phyloP scores from a whole-genome alignment of 2,888 invertebrate genomes.

The Lumbricus terrestris region DNA sequence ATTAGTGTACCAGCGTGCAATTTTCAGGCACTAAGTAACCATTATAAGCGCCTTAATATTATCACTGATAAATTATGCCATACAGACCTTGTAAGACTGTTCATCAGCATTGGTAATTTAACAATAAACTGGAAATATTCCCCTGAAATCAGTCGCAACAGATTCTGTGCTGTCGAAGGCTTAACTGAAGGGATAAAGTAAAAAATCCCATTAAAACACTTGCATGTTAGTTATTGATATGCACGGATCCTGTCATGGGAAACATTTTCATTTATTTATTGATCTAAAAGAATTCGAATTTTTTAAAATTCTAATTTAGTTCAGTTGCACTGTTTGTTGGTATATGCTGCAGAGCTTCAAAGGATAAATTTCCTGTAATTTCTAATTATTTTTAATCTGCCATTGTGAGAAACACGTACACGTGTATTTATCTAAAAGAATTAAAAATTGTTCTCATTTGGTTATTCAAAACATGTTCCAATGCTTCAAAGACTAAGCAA shows the following conservation, averaged over 20 bases:
- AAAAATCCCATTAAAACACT: neutral
- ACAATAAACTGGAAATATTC: neutral
- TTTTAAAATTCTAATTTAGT: too few species aligned
- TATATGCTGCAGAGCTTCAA: too few species aligned
- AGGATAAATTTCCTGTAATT: too few species aligned
- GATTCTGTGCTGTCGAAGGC: neutral
- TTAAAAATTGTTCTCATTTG: too few species aligned
- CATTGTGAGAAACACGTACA: too few species aligned
- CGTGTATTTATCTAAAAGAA: too few species aligned
- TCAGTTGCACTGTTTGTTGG: too few species aligned
- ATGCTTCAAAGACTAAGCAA: neutral
- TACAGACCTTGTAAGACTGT: neutral
- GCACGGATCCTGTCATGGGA: conserved; percentile 8
- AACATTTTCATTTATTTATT: neutral
- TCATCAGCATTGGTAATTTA: neutral
- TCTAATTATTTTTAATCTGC: too few species aligned
- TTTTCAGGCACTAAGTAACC: too few species aligned
- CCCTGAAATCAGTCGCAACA: neutral
- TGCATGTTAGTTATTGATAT: neutral
- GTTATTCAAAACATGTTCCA: neutral
- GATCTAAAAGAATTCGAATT: too few species aligned
- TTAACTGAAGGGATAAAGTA: neutral
- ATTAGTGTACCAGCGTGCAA: too few species aligned
- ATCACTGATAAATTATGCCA: neutral
- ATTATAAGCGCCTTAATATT: neutral